Evolutionary conservation across 2,797 vertebrate species (phyloP).

Genomic region (Telmatherina bonti): DNA sequence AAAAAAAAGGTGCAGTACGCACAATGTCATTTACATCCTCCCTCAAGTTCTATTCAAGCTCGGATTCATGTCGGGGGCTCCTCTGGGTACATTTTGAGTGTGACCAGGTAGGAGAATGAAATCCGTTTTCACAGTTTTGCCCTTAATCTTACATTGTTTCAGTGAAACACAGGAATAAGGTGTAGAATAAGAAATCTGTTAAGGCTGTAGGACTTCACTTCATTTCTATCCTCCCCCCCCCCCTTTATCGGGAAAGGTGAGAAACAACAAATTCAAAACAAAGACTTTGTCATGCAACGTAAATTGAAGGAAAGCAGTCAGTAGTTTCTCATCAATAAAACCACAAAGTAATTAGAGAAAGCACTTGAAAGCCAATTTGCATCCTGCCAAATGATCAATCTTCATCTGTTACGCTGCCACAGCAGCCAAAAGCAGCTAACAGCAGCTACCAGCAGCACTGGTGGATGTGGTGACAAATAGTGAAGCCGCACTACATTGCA

Average conservation of each 20-base stretch:
- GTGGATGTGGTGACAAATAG: conserved; percentile 71
- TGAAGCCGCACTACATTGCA: conserved; percentile 41
- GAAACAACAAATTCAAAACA: conserved; percentile 58
- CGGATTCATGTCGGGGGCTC: conserved; percentile 60
- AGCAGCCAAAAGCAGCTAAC: conserved; percentile 64
- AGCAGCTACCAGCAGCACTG: conserved; percentile 60
- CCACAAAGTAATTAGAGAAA: conserved; percentile 81
- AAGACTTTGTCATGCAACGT: conserved; percentile 58
- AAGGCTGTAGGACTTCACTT: conserved; percentile 24
- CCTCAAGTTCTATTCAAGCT: conserved; percentile 38
- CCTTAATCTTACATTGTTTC: conserved; percentile 60
- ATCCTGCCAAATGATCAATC: conserved; percentile 83
- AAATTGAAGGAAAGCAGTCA: conserved; percentile 71
- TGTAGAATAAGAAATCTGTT: conserved; percentile 43
- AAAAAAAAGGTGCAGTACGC: conserved; percentile 47
- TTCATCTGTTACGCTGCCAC: conserved; percentile 75
- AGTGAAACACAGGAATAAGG: conserved; percentile 29
- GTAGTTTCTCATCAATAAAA: conserved; percentile 81
- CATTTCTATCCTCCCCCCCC: conserved; percentile 41
- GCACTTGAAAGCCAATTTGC: conserved; percentile 83
- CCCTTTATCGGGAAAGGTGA: conserved; percentile 38
- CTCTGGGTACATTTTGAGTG: conserved; percentile 63
- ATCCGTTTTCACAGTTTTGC: conserved; percentile 49
- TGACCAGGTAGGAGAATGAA: conserved; percentile 50
- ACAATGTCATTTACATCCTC: conserved; percentile 73